phyloP scores from a whole-genome alignment of 2,797 vertebrate species.

The Potorous gilbertii region DNA sequence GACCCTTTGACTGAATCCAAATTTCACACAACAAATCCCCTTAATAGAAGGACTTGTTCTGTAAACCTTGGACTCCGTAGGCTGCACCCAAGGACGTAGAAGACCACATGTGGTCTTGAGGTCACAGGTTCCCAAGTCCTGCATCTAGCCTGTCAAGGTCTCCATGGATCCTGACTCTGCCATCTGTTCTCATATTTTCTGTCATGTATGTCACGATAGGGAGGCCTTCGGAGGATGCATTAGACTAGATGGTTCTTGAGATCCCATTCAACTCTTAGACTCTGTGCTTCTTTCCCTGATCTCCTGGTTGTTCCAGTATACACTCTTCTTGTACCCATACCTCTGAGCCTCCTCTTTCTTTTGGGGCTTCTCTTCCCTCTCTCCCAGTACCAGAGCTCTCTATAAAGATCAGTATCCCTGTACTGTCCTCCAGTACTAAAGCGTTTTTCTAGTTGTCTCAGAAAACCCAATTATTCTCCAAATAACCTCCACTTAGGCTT shows the following conservation, averaged over 20 bases:
- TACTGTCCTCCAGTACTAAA: conserved; percentile 46
- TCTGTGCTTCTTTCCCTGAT: conserved; percentile 19
- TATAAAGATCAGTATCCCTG: conserved; percentile 53
- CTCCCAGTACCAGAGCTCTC: conserved; percentile 46
- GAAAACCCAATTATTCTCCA: conserved; percentile 60
- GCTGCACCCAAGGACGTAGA: too few species aligned
- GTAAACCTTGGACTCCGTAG: too few species aligned
- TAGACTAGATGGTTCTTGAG: background rate
- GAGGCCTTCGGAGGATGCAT: background rate
- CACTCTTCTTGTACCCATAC: background rate
- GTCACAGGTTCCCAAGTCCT: too few species aligned
- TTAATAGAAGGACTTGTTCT: too few species aligned
- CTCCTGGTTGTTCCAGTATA: background rate
- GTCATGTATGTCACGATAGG: background rate
- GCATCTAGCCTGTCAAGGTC: background rate
- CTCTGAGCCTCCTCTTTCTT: conserved; percentile 12
- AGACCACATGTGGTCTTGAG: too few species aligned
- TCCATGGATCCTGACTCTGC: background rate
- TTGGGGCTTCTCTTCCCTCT: conserved; percentile 21
- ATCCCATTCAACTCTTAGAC: background rate
- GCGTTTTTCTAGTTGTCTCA: conserved; percentile 44
- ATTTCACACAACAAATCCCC: too few species aligned
- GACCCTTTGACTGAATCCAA: too few species aligned
- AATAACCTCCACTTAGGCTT: conserved; percentile 62
- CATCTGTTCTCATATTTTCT: background rate